phyloP scores from a whole-genome alignment of 2,113 vertebrate species.

The Falco punctatus region DNA sequence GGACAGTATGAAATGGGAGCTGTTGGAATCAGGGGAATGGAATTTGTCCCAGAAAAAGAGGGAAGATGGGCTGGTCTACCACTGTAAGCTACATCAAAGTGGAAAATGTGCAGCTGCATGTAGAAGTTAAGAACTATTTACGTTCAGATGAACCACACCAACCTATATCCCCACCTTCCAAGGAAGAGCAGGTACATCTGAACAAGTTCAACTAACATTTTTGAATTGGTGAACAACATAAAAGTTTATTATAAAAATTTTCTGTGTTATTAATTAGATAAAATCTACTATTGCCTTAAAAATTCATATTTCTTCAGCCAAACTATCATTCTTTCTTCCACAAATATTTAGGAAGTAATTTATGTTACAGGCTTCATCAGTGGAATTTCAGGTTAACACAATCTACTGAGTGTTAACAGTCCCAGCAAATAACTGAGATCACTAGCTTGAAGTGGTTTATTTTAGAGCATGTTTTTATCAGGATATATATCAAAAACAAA shows the following conservation, averaged over 20 bases:
- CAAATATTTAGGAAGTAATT: background rate
- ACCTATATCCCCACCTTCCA: background rate
- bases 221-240: background rate
- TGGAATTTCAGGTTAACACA: background rate
- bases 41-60: background rate
- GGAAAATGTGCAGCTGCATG: background rate
- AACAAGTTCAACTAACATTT: background rate
- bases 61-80: background rate
- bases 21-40: background rate
- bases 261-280: background rate
- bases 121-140: background rate
- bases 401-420: background rate
- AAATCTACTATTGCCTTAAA: background rate
- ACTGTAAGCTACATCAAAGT: background rate
- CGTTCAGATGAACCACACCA: background rate
- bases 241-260: background rate
- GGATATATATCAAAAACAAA: conserved; percentile 42
- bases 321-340: background rate
- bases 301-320: background rate
- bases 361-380: background rate
- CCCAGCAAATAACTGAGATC: background rate
- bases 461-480: conserved; percentile 42
- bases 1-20: conserved; percentile 5
- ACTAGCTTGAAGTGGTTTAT: conserved; percentile 12
- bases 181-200: background rate